Evolutionary conservation across 2,797 vertebrate species (phyloP).

Genomic region (Lates japonicus): DNA sequence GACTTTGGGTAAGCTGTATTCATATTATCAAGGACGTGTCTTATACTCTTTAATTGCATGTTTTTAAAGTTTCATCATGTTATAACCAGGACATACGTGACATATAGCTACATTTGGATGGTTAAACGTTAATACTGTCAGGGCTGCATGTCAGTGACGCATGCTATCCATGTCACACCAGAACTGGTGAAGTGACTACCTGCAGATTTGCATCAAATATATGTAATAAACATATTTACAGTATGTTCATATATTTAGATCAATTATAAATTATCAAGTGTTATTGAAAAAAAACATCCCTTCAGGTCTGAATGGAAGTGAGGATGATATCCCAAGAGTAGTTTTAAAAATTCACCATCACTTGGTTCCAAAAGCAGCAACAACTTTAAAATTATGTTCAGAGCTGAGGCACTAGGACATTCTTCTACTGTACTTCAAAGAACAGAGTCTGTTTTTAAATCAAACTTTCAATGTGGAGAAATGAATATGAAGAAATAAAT

Average conservation of each 20-base stretch:
- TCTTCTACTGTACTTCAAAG: neutral
- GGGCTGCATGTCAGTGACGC: slow-evolving; percentile 8
- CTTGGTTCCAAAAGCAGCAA: slow-evolving; percentile 25
- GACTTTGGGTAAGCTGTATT: neutral
- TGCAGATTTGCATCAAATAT: slow-evolving; percentile 8
- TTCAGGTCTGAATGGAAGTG: slow-evolving; percentile 19
- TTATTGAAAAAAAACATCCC: neutral
- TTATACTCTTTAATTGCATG: neutral
- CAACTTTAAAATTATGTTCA: slow-evolving; percentile 22
- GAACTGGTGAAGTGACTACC: neutral
- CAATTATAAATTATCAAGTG: neutral
- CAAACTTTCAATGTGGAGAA: slow-evolving; percentile 1
- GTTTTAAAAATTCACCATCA: neutral
- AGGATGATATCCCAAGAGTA: neutral
- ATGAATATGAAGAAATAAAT: neutral
- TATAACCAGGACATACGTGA: slow-evolving; percentile 5
- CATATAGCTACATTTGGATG: slow-evolving; percentile 3
- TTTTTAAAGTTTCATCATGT: slow-evolving; percentile 8
- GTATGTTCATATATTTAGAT: slow-evolving; percentile 22
- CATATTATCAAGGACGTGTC: neutral
- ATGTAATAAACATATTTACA: slow-evolving; percentile 31
- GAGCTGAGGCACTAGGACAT: slow-evolving; percentile 28
- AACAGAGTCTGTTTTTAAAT: neutral
- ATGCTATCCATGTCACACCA: neutral
- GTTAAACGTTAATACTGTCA: slow-evolving; percentile 11